Evolutionary conservation across 2,797 vertebrate genomes (phyloP).

Genomic region (Pipistrellus pygmaeus): DNA sequence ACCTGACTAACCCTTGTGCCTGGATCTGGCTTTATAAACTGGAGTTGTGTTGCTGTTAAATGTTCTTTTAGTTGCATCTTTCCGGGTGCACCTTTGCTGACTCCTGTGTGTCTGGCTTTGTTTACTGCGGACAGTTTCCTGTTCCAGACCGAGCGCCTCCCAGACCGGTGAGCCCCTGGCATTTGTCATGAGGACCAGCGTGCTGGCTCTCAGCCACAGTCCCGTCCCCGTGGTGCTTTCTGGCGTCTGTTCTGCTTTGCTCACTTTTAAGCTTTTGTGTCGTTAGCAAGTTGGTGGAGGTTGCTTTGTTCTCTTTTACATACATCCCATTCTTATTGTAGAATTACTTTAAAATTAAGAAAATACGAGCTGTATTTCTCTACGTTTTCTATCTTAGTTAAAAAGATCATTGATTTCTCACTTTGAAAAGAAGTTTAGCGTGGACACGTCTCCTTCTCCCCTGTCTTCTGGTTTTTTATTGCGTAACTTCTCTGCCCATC

Average conservation of each 20-base stretch:
- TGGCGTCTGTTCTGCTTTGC: neutral
- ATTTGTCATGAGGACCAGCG: neutral
- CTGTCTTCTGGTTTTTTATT: neutral
- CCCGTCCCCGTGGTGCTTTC: neutral
- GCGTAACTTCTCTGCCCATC: neutral
- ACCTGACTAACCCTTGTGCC: neutral
- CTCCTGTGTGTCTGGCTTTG: neutral
- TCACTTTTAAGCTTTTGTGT: neutral
- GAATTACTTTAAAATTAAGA: conserved; percentile 33
- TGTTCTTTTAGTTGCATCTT: conserved; percentile 16
- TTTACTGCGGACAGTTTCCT: neutral
- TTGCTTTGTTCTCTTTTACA: conserved; percentile 3
- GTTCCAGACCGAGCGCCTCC: neutral
- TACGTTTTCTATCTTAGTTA: neutral
- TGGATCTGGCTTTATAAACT: conserved; percentile 5
- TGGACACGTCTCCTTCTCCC: neutral
- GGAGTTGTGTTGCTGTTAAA: neutral
- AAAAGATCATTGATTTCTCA: neutral
- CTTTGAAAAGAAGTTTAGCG: neutral
- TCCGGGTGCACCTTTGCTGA: neutral
- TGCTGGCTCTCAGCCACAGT: neutral
- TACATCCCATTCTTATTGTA: neutral
- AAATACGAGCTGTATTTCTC: conserved; percentile 9
- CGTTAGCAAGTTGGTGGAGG: neutral
- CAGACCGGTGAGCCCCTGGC: neutral